These are phyloP conservation scores for Emydocephalus ijimae DNA, from an alignment of 2,113 vertebrate species.

Conservation along the genomic window DNA sequence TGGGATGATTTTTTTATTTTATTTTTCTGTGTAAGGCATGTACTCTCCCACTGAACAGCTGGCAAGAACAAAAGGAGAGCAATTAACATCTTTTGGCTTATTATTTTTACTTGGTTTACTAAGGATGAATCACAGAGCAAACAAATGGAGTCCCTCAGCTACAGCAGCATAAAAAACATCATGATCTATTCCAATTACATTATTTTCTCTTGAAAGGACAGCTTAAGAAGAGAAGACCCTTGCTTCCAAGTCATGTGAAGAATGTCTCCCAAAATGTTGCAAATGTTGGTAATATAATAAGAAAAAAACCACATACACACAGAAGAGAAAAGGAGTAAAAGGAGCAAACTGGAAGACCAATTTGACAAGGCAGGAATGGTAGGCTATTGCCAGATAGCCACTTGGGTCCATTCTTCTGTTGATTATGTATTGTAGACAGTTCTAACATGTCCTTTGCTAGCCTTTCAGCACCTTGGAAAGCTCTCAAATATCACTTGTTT, in stretches of 20 bases:
- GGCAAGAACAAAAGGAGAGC: background rate
- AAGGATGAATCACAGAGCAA: background rate
- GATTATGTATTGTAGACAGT: background rate
- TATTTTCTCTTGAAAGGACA: conserved; percentile 1
- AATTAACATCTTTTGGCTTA: background rate
- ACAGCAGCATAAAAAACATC: background rate
- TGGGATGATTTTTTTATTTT: background rate
- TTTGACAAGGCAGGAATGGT: background rate
- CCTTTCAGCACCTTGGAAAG: background rate
- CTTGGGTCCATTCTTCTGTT: background rate
- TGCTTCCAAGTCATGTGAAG: background rate
- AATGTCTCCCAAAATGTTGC: background rate
- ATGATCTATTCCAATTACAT: background rate
- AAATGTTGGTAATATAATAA: background rate
- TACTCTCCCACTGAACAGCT: background rate
- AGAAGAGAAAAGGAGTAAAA: background rate
- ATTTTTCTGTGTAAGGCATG: background rate
- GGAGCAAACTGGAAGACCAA: background rate
- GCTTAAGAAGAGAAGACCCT: background rate
- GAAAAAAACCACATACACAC: background rate
- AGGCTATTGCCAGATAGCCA: background rate
- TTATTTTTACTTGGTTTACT: background rate
- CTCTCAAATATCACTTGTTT: background rate
- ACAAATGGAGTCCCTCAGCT: background rate
- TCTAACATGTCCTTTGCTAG: background rate